phyloP scores from a whole-genome alignment of 64 coral and sea anemone species.

The Exaiptasia diaphana region DNA sequence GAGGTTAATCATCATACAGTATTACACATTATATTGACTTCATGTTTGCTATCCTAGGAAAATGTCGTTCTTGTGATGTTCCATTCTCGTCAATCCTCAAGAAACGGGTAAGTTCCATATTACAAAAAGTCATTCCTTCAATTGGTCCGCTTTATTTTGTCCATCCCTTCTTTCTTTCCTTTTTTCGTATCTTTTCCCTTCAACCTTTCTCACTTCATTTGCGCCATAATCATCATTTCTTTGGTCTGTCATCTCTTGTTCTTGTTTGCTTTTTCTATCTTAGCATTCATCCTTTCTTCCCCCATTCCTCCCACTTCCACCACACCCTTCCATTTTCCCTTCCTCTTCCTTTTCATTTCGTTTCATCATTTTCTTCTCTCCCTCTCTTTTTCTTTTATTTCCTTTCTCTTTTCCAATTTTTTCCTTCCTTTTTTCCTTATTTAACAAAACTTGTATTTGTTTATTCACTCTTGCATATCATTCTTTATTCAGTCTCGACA shows the following conservation, averaged over 20 bases:
- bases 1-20: too few species aligned
- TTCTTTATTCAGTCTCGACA: neutral
- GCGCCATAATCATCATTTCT: neutral
- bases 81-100: slow-evolving; percentile 80
- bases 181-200: neutral
- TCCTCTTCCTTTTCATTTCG: too few species aligned
- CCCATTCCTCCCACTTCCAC: too few species aligned
- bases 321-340: too few species aligned
- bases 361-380: too few species aligned
- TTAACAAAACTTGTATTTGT: neutral
- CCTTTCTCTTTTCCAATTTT: too few species aligned
- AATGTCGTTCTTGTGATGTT: slow-evolving; percentile 74
- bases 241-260: too few species aligned
- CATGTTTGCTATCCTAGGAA: slow-evolving; percentile 48
- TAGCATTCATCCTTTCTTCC: too few species aligned
- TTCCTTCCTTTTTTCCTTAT: neutral
- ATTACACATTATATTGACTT: neutral
- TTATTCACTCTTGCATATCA: neutral
- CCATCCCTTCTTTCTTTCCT: neutral
- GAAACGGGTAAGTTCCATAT: slow-evolving; percentile 61
- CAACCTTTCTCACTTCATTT: neutral
- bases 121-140: neutral
- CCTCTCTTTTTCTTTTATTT: too few species aligned
- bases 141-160: neutral
- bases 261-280: too few species aligned